These are phyloP conservation scores for Drosophila mimetica DNA, from an alignment of 2,888 invertebrate species.

Conservation along the genomic window DNA sequence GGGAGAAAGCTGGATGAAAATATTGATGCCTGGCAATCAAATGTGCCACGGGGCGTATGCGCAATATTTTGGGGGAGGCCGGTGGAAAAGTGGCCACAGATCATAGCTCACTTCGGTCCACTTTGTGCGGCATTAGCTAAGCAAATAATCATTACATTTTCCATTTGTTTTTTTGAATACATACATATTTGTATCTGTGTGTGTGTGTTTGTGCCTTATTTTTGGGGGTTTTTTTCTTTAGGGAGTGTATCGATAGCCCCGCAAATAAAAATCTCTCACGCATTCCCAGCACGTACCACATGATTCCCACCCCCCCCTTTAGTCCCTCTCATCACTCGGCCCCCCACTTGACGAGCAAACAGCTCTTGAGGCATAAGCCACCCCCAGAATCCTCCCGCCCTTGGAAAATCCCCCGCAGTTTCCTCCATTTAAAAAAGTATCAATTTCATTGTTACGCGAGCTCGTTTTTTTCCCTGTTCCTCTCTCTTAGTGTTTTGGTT, in stretches of 20 bases:
- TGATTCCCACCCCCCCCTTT: conserved; percentile 40
- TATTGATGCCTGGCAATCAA: conserved; percentile 76
- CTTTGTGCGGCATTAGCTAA: conserved; percentile 80
- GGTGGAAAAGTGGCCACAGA: conserved; percentile 28
- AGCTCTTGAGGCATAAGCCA: conserved; percentile 61
- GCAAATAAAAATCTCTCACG: conserved; percentile 78
- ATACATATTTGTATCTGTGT: conserved; percentile 22
- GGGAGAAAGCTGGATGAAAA: conserved; percentile 29
- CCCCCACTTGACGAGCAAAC: conserved; percentile 67
- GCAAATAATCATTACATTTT: conserved; percentile 80
- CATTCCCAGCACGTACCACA: conserved; percentile 74
- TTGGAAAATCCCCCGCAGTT: conserved; percentile 9
- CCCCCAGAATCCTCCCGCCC: conserved; percentile 9
- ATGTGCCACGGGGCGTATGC: conserved; percentile 78
- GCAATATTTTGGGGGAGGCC: conserved; percentile 36
- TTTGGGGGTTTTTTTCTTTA: conserved; percentile 39
- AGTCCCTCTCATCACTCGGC: conserved; percentile 13
- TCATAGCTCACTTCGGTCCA: conserved; percentile 59
- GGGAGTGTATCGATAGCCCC: conserved; percentile 58
- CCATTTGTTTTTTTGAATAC: conserved; percentile 72
- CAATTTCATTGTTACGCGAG: conserved; percentile 80
- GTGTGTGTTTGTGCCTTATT: conserved; percentile 2
- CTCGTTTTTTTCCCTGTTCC: conserved; percentile 57
- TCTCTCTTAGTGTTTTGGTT: conserved; percentile 46
- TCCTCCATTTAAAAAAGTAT: conserved; percentile 75